Evolutionary conservation across 1,140 invertebrate species (phyloP).

Genomic region (Habropoda laboriosa): DNA sequence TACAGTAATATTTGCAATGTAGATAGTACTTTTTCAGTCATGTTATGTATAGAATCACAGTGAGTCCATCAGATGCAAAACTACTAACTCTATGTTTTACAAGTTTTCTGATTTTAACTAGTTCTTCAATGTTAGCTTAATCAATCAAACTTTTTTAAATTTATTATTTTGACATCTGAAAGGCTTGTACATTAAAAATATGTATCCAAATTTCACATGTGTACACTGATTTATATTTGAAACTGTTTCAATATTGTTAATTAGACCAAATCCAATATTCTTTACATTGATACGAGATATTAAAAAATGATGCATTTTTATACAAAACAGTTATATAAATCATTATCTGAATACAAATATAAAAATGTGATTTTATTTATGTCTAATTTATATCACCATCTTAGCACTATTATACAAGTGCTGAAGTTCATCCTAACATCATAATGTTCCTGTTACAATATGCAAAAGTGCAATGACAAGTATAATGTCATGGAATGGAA

Average conservation of each 20-base stretch:
- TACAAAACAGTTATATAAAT: background rate
- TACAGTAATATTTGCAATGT: conserved; percentile 22
- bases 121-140: background rate
- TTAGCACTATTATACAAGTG: background rate
- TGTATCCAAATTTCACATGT: background rate
- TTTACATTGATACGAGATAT: background rate
- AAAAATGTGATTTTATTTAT: background rate
- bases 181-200: background rate
- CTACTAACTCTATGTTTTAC: background rate
- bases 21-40: conserved; percentile 24
- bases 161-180: background rate
- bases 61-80: conserved; percentile 4
- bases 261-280: background rate
- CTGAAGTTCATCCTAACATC: background rate
- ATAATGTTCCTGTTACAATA: conserved; percentile 1
- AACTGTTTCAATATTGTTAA: background rate
- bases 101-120: background rate
- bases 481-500: background rate
- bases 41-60: conserved; percentile 9
- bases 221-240: background rate
- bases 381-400: background rate
- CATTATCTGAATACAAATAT: background rate
- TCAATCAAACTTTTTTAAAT: background rate
- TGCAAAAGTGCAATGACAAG: background rate
- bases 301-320: background rate